phyloP scores from a whole-genome alignment of 2,888 invertebrate genomes.

The Dicroscelio sp. region DNA sequence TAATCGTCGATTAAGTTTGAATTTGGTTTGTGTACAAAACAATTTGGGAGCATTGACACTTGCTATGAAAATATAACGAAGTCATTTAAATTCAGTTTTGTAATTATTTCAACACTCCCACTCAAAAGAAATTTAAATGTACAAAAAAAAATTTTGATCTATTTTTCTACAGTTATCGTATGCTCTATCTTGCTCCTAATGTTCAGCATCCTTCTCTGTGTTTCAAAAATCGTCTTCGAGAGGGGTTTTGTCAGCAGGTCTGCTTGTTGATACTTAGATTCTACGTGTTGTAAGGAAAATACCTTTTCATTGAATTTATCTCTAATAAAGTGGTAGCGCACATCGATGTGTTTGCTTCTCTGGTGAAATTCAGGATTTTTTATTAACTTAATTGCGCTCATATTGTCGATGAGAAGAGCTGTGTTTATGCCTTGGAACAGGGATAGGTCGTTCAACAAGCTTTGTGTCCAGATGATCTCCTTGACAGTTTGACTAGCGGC shows the following conservation, averaged over 20 bases:
- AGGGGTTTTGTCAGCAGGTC: slow-evolving; percentile 32
- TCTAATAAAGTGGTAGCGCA: slow-evolving; percentile 57
- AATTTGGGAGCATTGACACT: too few species aligned
- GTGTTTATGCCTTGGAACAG: background rate
- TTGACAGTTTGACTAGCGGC: background rate
- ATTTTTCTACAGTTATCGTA: too few species aligned
- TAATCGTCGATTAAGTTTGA: too few species aligned
- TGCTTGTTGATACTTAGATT: slow-evolving; percentile 13
- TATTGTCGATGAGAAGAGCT: background rate
- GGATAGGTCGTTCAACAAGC: background rate
- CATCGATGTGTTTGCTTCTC: slow-evolving; percentile 59
- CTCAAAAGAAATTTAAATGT: background rate
- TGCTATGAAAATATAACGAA: too few species aligned
- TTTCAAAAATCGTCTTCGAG: background rate
- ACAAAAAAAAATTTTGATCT: too few species aligned
- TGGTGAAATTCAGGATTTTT: slow-evolving; percentile 66
- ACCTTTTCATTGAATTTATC: background rate
- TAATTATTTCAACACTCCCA: background rate
- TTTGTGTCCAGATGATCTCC: background rate
- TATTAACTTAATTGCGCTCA: slow-evolving; percentile 59
- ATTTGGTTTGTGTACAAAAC: too few species aligned
- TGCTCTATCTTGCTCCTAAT: too few species aligned
- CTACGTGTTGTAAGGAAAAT: background rate
- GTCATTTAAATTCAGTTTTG: too few species aligned
- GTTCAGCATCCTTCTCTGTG: background rate